Percentiles rank a stretch among this genome's conserved stretches.
These are phyloP conservation scores for Trachelus troglodyta DNA, from an alignment of 2,888 invertebrate species.

Conservation along the genomic window DNA sequence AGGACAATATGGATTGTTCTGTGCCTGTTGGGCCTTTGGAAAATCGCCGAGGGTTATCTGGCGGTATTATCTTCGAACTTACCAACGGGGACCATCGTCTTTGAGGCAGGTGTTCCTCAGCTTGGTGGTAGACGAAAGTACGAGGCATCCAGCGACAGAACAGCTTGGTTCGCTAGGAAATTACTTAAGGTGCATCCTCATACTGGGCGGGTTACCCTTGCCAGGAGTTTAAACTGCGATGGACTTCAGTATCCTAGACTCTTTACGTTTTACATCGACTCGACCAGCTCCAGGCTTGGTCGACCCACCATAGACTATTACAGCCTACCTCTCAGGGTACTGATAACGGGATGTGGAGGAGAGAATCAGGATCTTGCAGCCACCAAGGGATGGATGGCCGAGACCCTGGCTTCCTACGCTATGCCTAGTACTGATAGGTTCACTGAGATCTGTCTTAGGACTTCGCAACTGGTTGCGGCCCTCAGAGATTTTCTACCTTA, in stretches of 20 bases:
- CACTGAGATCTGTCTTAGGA: conserved; percentile 83
- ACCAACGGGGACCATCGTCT: conserved; percentile 76
- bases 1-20: conserved; percentile 50
- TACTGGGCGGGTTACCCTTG: conserved; percentile 80
- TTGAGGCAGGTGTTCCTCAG: conserved; percentile 84
- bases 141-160: conserved; percentile 82
- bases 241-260: conserved; percentile 86
- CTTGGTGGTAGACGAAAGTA: conserved; percentile 84
- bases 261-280: conserved; percentile 89
- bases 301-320: conserved; percentile 81
- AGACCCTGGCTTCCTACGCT: conserved; percentile 88
- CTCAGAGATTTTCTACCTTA: conserved; percentile 82
- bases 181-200: conserved; percentile 81
- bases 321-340: conserved; percentile 80
- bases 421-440: conserved; percentile 85
- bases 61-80: conserved; percentile 60
- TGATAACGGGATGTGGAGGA: conserved; percentile 80
- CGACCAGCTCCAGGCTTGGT: conserved; percentile 81
- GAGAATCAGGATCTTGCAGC: conserved; percentile 75
- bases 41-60: conserved; percentile 52
- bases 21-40: conserved; percentile 33
- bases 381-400: conserved; percentile 87
- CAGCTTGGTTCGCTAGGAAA: conserved; percentile 84
- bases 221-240: conserved; percentile 80
- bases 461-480: conserved; percentile 84